Conservation (phyloP, 2,797 vertebrate species). For the Triplophysa bombifrons region DNA sequence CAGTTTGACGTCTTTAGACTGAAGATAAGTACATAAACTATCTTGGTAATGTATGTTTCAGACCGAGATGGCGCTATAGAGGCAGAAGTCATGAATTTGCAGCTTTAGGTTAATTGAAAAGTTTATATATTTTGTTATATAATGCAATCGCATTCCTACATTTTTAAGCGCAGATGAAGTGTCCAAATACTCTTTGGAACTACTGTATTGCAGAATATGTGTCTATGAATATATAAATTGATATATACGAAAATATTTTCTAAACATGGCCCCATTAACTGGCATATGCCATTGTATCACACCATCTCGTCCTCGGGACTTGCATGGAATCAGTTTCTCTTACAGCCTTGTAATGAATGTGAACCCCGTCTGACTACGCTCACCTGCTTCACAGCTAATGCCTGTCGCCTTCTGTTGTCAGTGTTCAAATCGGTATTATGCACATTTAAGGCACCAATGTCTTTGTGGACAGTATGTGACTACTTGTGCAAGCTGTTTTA, state of each 20-base stretch:
- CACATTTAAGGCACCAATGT: constrained; percentile 76
- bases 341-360: constrained; percentile 35
- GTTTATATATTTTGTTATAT: not conserved
- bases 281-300: constrained; percentile 56
- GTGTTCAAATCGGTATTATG: constrained; percentile 84
- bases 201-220: constrained; percentile 30
- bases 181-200: not conserved
- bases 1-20: too few relatives aligned
- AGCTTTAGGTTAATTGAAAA: too few relatives aligned
- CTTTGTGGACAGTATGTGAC: constrained; percentile 85
- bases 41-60: too few relatives aligned
- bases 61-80: too few relatives aligned
- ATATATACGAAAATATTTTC: constrained; percentile 68
- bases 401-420: constrained; percentile 78
- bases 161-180: not conserved
- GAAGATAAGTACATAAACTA: too few relatives aligned
- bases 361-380: constrained; percentile 65
- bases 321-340: constrained; percentile 78
- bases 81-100: too few relatives aligned
- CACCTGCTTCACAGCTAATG: constrained; percentile 73
- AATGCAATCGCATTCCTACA: not conserved
- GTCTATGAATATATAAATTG: constrained; percentile 54
- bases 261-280: constrained; percentile 63
- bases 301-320: constrained; percentile 36
- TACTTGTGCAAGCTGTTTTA: constrained; percentile 82